Conservation (phyloP, 2,888 invertebrate genomes). For the Yponomeuta cagnagella region DNA sequence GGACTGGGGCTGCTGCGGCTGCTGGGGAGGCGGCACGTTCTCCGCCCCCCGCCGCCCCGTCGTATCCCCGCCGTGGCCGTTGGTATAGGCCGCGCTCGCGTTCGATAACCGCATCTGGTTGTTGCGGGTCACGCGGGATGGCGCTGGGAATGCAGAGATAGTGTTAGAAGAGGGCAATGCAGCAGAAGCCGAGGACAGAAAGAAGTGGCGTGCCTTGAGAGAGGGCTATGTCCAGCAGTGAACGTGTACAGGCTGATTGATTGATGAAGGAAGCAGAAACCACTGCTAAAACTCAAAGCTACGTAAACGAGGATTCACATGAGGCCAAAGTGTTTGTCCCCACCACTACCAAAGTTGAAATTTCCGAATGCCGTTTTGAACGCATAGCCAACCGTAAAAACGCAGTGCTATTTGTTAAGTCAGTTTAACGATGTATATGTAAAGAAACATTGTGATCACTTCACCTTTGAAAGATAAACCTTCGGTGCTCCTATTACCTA, state of each 20-base stretch:
- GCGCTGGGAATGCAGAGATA: conserved; percentile 38
- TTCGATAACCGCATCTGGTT: conserved; percentile 74
- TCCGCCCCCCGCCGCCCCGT: conserved; percentile 77
- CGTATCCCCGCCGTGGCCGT: conserved; percentile 76
- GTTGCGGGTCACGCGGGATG: conserved; percentile 66
- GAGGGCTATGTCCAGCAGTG: no score
- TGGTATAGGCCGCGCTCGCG: conserved; percentile 69
- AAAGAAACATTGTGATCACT: neutral
- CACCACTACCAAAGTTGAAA: no score
- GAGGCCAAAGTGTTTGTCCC: no score
- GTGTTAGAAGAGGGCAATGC: neutral
- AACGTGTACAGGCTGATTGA: no score
- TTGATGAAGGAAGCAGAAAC: no score
- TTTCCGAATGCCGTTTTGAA: no score
- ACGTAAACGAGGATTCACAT: no score
- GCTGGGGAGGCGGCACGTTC: conserved; percentile 76
- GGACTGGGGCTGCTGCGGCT: conserved; percentile 43
- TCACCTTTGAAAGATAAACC: neutral
- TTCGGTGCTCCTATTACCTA: neutral
- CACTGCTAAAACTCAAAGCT: no score
- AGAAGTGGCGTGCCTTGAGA: no score
- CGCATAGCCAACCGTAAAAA: no score
- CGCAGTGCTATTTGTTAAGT: no score
- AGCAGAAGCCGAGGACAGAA: no score
- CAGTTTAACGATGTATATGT: neutral